These are phyloP conservation scores for Ctenomys sociabilis DNA, from an alignment of 2,113 vertebrate species.

Conservation along the genomic window DNA sequence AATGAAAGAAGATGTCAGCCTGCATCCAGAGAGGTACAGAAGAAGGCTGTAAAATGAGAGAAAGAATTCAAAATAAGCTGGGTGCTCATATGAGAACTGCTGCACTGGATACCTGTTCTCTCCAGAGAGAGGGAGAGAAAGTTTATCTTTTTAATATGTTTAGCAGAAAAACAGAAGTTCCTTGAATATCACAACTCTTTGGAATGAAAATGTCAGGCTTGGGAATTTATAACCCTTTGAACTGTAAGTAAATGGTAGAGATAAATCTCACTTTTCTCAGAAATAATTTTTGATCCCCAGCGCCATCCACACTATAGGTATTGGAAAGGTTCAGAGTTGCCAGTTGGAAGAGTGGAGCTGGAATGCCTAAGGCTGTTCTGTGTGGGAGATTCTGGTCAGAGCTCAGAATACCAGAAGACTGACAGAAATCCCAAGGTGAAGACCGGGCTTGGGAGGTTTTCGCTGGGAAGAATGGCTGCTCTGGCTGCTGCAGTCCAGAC, in stretches of 20 bases:
- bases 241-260: slow-evolving; percentile 15
- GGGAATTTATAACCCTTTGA: not conserved
- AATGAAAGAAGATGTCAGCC: not conserved
- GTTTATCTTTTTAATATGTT: not conserved
- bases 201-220: not conserved
- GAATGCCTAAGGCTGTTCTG: not conserved
- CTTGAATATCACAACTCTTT: not conserved
- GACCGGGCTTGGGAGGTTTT: not conserved
- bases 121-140: not conserved
- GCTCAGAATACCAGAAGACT: not conserved
- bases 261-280: not conserved
- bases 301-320: not conserved
- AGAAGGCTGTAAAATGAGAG: too few species aligned
- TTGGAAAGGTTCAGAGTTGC: not conserved
- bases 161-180: not conserved
- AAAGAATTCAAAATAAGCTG: not conserved
- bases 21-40: not conserved
- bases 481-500: not conserved
- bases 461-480: not conserved
- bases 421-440: not conserved
- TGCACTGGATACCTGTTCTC: not conserved
- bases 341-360: not conserved
- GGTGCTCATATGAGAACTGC: not conserved
- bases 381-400: not conserved
- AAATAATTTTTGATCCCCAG: not conserved